Evolutionary conservation across 2,113 vertebrate genomes (phyloP).

Genomic region (Solea senegalensis): DNA sequence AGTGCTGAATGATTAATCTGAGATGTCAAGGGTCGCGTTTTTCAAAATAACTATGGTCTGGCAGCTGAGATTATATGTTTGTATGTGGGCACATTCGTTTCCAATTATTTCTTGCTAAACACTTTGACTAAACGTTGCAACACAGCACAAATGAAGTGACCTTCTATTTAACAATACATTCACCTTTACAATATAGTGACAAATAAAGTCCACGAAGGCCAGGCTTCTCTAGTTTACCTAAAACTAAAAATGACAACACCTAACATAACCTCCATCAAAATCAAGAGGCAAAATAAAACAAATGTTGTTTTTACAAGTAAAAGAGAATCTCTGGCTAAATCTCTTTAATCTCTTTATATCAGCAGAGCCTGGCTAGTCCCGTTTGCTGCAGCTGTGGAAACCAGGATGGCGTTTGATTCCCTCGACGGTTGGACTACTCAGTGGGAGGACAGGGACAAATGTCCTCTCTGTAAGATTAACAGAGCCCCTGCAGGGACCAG

Average conservation of each 20-base stretch:
- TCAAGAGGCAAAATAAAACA: constrained; percentile 3
- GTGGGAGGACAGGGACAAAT: background rate
- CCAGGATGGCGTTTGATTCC: constrained; percentile 11
- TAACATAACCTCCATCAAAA: background rate
- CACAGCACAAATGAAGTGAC: constrained; percentile 16
- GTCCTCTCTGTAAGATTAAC: constrained; percentile 6
- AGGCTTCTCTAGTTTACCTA: background rate
- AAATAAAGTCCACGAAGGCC: background rate
- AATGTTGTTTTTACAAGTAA: background rate
- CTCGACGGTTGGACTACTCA: background rate
- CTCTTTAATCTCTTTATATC: background rate
- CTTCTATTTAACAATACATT: constrained; percentile 33
- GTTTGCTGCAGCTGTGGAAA: constrained; percentile 15
- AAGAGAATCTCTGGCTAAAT: background rate
- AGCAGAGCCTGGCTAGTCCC: background rate
- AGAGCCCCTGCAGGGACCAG: background rate
- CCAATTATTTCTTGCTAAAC: background rate
- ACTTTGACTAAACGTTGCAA: background rate
- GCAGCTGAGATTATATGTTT: no score
- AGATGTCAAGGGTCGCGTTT: background rate
- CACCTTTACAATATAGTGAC: constrained; percentile 29
- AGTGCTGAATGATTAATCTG: constrained; percentile 9
- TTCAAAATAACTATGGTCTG: constrained; percentile 3
- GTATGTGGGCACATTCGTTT: background rate
- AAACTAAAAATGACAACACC: constrained; percentile 13